Base-by-base conservation (phyloP, 2,113 vertebrate species). In the Ivindomyrus marchei region DNA sequence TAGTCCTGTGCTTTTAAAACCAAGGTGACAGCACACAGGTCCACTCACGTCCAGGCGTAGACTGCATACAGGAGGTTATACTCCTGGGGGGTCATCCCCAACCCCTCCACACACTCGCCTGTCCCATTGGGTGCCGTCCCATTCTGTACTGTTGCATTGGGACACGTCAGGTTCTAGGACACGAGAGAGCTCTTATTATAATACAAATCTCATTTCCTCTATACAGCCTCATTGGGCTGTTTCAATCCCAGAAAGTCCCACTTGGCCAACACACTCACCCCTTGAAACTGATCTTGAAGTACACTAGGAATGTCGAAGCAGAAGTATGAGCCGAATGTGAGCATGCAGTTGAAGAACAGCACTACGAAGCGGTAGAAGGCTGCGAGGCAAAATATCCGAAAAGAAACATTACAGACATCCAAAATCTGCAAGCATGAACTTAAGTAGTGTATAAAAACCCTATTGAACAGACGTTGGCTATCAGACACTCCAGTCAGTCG, bases 271-370 rank as follows among this genome's bases (percentile, higher is more conserved):
- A 0, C 1, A 90, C 96, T 95, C 11, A 97, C 95, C 92, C 97
- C 96, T 88, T 97, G 97, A 77, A 97, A 96, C 92, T 96, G 96
- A 36, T 97, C 95, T 92, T 97, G 97, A 80, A 97, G 92, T 47
- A 96, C 95, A 49, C 97, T 96, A 90, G 95, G 96, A 42, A 97
- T 96, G 92, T 97, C 94, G 4, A 97, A 97, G 94, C 97, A 97
- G 94, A 97, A 97, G 92, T 95, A 97, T 46, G 96, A 96, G 83
- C 96, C 94, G 1, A 97, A 97, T 2, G 96, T 97, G 91, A 97
- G 93, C 91, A 97, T 91, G 80, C 96, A 97, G 92, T 95, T 97
- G 94, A 97, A 97, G 92, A 97, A 95, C 0, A 97, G 95, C 88
- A 97, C 95, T 91, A 94, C 4, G 21, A 98, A 97, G 50, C 96